phyloP scores from a whole-genome alignment of 2,888 invertebrate species.

The Eudemis profundana region DNA sequence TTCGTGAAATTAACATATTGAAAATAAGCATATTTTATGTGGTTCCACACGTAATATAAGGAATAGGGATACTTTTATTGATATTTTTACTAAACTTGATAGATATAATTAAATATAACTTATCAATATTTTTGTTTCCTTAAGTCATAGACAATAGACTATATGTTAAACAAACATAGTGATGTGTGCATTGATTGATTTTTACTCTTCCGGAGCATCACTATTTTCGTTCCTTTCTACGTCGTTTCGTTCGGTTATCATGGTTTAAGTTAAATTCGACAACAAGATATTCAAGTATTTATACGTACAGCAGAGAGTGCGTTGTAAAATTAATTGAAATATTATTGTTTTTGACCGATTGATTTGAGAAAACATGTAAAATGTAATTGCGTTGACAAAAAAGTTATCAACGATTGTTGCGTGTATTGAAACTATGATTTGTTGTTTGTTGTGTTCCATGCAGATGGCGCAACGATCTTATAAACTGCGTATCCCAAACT shows the following conservation, averaged over 20 bases:
- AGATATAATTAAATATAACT: not conserved
- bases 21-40: too few relatives aligned
- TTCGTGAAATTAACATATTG: not conserved
- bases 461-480: constrained; percentile 82
- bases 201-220: constrained; percentile 33
- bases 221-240: constrained; percentile 25
- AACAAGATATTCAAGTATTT: not conserved
- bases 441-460: constrained; percentile 70
- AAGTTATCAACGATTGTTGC: constrained; percentile 46
- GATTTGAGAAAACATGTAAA: not conserved
- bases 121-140: constrained; percentile 14
- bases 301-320: too few relatives aligned
- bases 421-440: constrained; percentile 59
- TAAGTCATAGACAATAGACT: constrained; percentile 36
- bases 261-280: not conserved
- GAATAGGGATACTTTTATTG: too few relatives aligned
- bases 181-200: constrained; percentile 37
- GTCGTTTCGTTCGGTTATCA: not conserved
- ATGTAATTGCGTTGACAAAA: too few relatives aligned
- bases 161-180: constrained; percentile 41
- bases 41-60: too few relatives aligned
- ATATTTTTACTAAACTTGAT: too few relatives aligned
- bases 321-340: too few relatives aligned
- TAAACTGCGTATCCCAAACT: constrained; percentile 84
- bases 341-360: too few relatives aligned